Conservation (phyloP, 2,113 vertebrate genomes). For the Nyctereutes procyonoides region DNA sequence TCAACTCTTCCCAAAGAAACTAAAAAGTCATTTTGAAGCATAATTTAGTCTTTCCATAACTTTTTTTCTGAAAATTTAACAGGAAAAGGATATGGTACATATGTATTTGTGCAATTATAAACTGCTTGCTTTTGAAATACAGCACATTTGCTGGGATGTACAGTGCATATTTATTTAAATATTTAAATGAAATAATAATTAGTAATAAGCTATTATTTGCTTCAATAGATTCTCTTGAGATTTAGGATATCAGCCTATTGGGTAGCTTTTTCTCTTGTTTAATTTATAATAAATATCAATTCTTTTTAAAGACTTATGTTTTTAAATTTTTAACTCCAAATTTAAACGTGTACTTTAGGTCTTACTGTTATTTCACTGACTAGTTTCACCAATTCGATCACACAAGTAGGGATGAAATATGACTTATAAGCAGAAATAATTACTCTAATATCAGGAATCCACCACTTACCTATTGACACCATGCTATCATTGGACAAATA, state of each 20-base stretch:
- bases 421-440: constrained; percentile 10
- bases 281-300: neutral
- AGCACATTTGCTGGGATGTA: neutral
- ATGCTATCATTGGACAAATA: constrained; percentile 37
- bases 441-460: constrained; percentile 49
- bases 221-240: neutral
- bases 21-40: neutral
- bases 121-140: neutral
- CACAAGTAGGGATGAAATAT: neutral
- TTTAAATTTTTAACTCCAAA: neutral
- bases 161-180: neutral
- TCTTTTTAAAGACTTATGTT: neutral
- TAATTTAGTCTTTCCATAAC: neutral
- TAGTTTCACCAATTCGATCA: neutral
- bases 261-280: neutral
- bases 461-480: constrained; percentile 2
- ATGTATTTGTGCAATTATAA: neutral
- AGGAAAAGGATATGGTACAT: neutral
- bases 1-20: neutral
- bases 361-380: neutral
- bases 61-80: constrained; percentile 25
- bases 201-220: neutral
- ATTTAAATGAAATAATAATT: neutral
- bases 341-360: neutral
- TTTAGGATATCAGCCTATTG: neutral